A percentile compares a stretch with the other conserved stretches of the same genome.
Conservation (phyloP, 2,113 vertebrate species). For the Perccottus glenii region DNA sequence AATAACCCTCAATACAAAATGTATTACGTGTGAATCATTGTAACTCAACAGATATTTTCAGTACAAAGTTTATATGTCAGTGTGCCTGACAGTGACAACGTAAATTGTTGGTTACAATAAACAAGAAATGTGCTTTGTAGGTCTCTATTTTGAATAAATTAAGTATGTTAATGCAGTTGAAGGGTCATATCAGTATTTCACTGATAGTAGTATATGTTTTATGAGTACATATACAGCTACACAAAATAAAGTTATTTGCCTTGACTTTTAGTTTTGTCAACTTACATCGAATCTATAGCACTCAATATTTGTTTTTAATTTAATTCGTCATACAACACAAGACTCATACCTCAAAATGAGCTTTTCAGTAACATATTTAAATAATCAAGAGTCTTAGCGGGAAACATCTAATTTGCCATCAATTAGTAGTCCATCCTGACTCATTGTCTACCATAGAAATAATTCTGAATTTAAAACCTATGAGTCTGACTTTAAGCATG, state of each 20-base stretch:
- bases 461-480: neutral
- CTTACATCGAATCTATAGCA: neutral
- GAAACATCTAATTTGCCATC: neutral
- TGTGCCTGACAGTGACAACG: too few species aligned
- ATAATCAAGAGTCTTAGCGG: neutral
- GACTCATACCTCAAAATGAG: neutral
- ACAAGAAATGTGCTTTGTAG: conserved; percentile 14
- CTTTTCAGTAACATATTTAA: too few species aligned
- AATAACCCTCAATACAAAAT: conserved; percentile 20
- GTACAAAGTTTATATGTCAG: conserved; percentile 3
- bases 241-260: neutral
- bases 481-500: conserved; percentile 8
- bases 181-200: neutral
- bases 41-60: neutral
- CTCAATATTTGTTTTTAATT: neutral
- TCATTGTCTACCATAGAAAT: neutral
- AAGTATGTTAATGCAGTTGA: conserved; percentile 7
- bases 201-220: neutral
- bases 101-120: conserved; percentile 21
- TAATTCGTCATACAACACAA: neutral
- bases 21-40: neutral
- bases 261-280: neutral
- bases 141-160: neutral
- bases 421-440: too few species aligned
- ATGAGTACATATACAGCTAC: neutral